phyloP scores from a whole-genome alignment of 2,888 invertebrate species.

The Leucozona laternaria region DNA sequence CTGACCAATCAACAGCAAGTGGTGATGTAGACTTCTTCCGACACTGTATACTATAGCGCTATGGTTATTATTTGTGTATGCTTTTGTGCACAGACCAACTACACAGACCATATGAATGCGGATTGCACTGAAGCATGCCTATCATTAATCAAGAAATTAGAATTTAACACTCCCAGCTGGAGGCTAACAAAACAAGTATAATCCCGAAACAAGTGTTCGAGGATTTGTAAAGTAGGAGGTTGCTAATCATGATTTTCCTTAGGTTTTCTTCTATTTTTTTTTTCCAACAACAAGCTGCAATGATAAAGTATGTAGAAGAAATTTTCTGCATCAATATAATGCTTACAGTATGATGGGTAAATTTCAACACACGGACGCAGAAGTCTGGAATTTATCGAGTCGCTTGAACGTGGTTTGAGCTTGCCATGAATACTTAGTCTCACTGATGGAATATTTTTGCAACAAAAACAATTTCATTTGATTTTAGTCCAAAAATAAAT shows the following conservation, averaged over 20 bases:
- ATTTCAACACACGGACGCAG: slow-evolving; percentile 39
- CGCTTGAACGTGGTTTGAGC: not conserved
- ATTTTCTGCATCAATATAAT: slow-evolving; percentile 17
- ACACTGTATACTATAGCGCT: slow-evolving; percentile 10
- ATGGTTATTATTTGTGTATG: slow-evolving; percentile 40
- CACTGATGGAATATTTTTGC: too few species aligned
- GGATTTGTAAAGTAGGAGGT: slow-evolving; percentile 28
- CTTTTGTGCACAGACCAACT: slow-evolving; percentile 29
- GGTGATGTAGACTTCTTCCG: slow-evolving; percentile 29
- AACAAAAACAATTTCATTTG: too few species aligned
- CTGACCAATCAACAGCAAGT: slow-evolving; percentile 61
- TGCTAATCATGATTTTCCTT: slow-evolving; percentile 33
- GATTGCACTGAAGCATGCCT: slow-evolving; percentile 51
- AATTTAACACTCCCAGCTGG: slow-evolving; percentile 74
- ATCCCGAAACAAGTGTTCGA: slow-evolving; percentile 46
- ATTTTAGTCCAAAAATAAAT: too few species aligned
- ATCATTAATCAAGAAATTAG: slow-evolving; percentile 74
- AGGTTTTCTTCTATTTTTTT: not conserved
- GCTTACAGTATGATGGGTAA: slow-evolving; percentile 61
- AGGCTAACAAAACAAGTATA: slow-evolving; percentile 66
- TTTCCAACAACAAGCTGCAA: not conserved
- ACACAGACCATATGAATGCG: slow-evolving; percentile 31
- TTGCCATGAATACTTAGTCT: not conserved
- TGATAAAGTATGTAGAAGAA: not conserved
- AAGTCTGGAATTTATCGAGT: not conserved